Conservation (phyloP, 1,140 invertebrate genomes). For the Pectinophora gossypiella region DNA sequence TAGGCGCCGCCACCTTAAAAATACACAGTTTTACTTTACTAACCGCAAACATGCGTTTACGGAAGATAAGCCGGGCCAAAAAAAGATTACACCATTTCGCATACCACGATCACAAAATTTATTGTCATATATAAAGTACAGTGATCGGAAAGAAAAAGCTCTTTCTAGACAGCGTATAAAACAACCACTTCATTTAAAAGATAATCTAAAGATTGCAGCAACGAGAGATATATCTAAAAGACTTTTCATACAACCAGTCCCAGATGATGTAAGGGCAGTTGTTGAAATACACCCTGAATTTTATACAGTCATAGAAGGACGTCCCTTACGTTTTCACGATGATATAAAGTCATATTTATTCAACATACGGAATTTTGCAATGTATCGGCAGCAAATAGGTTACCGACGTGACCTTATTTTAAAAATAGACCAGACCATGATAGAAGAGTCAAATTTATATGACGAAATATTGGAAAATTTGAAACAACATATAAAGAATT, state of each 20-base stretch:
- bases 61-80: constrained; percentile 12
- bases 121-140: constrained; percentile 66
- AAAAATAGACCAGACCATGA: constrained; percentile 77
- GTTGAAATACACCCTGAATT: constrained; percentile 80
- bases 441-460: constrained; percentile 73
- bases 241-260: constrained; percentile 55
- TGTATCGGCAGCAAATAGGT: constrained; percentile 76
- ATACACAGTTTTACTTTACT: constrained; percentile 62
- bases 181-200: constrained; percentile 54
- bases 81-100: constrained; percentile 34
- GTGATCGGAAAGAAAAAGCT: constrained; percentile 55
- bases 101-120: constrained; percentile 57
- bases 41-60: constrained; percentile 48
- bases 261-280: constrained; percentile 66
- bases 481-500: constrained; percentile 75
- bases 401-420: constrained; percentile 77
- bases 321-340: constrained; percentile 74
- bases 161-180: constrained; percentile 30
- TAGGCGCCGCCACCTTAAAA: constrained; percentile 54
- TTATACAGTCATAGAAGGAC: constrained; percentile 78
- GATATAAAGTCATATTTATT: constrained; percentile 76
- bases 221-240: constrained; percentile 61
- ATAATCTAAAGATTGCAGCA: constrained; percentile 52
- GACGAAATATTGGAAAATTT: constrained; percentile 74
- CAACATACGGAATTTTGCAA: constrained; percentile 75